Percentiles rank a stretch among this genome's conserved stretches.
Evolutionary conservation across 2,113 vertebrate species (phyloP).

Genomic region (Forbesichthys papilliferus): DNA sequence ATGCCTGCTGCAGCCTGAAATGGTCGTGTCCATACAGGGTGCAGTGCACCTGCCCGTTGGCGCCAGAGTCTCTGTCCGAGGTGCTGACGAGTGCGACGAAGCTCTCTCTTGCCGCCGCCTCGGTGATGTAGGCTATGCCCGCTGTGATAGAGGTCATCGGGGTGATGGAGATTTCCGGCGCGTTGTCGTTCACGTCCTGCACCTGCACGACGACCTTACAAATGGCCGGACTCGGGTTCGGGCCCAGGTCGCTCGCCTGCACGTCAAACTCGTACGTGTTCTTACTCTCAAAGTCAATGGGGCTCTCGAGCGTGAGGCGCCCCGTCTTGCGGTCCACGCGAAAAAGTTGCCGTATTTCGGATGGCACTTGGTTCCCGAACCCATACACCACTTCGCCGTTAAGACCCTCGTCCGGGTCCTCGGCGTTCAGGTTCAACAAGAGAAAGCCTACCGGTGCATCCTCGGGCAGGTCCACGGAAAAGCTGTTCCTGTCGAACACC

Average conservation of each 20-base stretch:
- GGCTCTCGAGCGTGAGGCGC: constrained; percentile 83
- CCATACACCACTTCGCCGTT: constrained; percentile 92
- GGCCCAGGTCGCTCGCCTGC: constrained; percentile 86
- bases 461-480: constrained; percentile 88
- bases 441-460: constrained; percentile 86
- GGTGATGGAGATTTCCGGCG: constrained; percentile 89
- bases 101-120: constrained; percentile 88
- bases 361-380: constrained; percentile 86
- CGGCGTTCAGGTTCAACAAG: constrained; percentile 86
- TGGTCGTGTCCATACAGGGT: constrained; percentile 90
- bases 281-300: constrained; percentile 90
- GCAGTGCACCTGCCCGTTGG: constrained; percentile 92
- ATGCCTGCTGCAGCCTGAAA: constrained; percentile 92
- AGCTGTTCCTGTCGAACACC: constrained; percentile 82
- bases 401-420: constrained; percentile 89
- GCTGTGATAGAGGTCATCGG: constrained; percentile 84
- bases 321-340: constrained; percentile 87
- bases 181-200: constrained; percentile 94
- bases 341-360: constrained; percentile 87
- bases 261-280: constrained; percentile 93
- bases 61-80: constrained; percentile 89
- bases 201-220: constrained; percentile 92
- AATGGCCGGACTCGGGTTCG: constrained; percentile 84
- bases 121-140: constrained; percentile 79
- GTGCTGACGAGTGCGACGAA: constrained; percentile 95